These are phyloP conservation scores for Sinella curviseta DNA, from an alignment of 1,140 invertebrate genomes.

Conservation along the genomic window DNA sequence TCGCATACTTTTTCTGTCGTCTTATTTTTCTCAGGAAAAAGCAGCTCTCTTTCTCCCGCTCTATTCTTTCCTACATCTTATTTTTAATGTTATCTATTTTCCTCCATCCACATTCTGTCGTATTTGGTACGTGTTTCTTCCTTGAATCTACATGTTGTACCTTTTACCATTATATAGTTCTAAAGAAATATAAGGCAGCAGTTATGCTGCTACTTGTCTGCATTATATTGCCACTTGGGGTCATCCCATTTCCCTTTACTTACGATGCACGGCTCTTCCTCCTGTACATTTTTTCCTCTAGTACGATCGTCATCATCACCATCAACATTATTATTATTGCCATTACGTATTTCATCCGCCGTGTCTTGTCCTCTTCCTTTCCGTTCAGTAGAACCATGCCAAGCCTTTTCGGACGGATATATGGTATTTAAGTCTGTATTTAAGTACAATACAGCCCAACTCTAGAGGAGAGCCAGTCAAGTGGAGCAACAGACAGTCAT, in stretches of 20 bases:
- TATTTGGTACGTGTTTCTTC: too few species aligned
- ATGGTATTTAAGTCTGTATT: too few species aligned
- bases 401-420: too few species aligned
- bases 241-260: conserved; percentile 9
- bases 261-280: background rate
- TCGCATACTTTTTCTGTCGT: background rate
- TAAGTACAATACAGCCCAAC: too few species aligned
- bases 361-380: too few species aligned
- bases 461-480: background rate
- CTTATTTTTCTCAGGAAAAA: background rate
- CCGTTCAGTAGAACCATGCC: too few species aligned
- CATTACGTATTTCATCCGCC: background rate
- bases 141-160: too few species aligned
- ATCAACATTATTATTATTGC: background rate
- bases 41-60: background rate
- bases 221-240: conserved; percentile 17
- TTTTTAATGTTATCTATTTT: conserved; percentile 4
- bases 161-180: too few species aligned
- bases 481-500: background rate
- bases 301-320: background rate
- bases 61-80: background rate
- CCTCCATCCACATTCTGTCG: background rate
- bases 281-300: background rate
- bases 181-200: too few species aligned
- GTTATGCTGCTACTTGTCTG: background rate